Evolutionary conservation across 2,113 vertebrate genomes (phyloP).

Genomic region (Limnothrissa miodon): DNA sequence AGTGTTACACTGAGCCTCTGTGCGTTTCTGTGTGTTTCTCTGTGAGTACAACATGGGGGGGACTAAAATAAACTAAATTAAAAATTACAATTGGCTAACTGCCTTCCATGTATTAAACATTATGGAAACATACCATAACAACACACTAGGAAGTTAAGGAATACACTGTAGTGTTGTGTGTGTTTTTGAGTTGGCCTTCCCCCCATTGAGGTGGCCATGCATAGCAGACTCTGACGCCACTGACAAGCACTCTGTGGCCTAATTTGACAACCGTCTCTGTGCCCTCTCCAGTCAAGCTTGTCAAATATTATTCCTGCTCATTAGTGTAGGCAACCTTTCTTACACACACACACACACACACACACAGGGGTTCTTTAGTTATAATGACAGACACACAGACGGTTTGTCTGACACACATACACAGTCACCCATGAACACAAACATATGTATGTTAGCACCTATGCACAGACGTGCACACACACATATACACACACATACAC

Average conservation of each 20-base stretch:
- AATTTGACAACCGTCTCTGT: neutral
- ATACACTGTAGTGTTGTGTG: neutral
- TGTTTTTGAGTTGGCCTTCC: neutral
- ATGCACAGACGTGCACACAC: slow-evolving; percentile 7
- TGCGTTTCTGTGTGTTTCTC: too few species aligned
- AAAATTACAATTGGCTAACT: too few species aligned
- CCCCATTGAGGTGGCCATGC: neutral
- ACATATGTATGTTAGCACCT: too few species aligned
- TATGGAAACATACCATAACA: too few species aligned
- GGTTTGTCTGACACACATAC: neutral
- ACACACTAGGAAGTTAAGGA: too few species aligned
- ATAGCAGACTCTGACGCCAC: neutral
- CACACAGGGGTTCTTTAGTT: neutral
- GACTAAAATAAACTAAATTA: too few species aligned
- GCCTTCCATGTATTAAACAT: too few species aligned
- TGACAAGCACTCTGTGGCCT: neutral
- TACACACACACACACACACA: neutral
- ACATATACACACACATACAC: neutral
- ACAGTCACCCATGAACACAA: neutral
- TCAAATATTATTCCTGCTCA: neutral
- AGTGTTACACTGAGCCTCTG: too few species aligned
- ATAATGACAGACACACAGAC: neutral
- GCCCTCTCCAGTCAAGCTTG: neutral
- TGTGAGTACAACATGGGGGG: too few species aligned
- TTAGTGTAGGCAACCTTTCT: neutral